Percentiles rank a stretch among this genome's conserved stretches.
Evolutionary conservation across 2,888 invertebrate genomes (phyloP).

Genomic region (Axea sp.): DNA sequence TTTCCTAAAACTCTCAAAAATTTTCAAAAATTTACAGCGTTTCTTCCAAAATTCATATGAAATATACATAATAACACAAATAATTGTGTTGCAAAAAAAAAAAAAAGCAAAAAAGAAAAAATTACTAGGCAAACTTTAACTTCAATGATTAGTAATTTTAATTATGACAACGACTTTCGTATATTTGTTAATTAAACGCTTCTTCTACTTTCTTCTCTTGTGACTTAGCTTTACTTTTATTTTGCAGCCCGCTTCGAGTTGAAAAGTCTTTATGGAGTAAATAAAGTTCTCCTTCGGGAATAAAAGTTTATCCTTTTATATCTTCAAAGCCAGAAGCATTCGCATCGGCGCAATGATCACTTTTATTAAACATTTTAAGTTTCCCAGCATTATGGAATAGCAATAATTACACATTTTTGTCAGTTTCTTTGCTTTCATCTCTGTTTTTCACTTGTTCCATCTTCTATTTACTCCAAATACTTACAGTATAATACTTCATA

Average conservation of each 20-base stretch:
- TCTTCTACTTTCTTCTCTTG: slow-evolving; percentile 2
- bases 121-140: background rate
- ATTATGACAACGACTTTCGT: slow-evolving; percentile 21
- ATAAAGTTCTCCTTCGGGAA: slow-evolving; percentile 41
- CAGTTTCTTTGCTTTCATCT: too few species aligned
- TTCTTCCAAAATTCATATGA: too few species aligned
- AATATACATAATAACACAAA: too few species aligned
- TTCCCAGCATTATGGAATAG: slow-evolving; percentile 9
- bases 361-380: slow-evolving; percentile 37
- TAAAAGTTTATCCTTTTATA: slow-evolving; percentile 37
- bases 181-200: slow-evolving; percentile 44
- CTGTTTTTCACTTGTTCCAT: too few species aligned
- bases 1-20: too few species aligned
- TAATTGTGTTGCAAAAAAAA: too few species aligned
- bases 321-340: slow-evolving; percentile 14
- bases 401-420: slow-evolving; percentile 1
- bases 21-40: too few species aligned
- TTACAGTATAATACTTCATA: too few species aligned
- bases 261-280: slow-evolving; percentile 36
- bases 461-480: too few species aligned
- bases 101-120: too few species aligned
- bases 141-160: slow-evolving; percentile 13
- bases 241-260: slow-evolving; percentile 14
- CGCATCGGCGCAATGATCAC: slow-evolving; percentile 12
- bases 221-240: slow-evolving; percentile 17